phyloP scores from a whole-genome alignment of 2,797 vertebrate species.

The Gymnoscopelus microlampas region DNA sequence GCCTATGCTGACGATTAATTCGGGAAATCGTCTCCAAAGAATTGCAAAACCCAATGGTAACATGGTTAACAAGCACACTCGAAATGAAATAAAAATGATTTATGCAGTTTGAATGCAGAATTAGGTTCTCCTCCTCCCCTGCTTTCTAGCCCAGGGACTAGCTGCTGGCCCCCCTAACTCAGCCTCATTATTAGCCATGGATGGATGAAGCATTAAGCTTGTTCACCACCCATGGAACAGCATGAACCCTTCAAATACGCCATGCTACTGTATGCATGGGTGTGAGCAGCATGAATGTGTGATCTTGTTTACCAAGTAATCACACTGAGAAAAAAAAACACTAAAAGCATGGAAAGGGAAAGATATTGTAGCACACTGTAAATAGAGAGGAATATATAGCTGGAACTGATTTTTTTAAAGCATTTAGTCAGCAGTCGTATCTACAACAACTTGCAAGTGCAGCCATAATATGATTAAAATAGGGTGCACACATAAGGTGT shows the following conservation, averaged over 20 bases:
- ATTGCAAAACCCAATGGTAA: slow-evolving; percentile 32
- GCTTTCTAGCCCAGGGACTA: background rate
- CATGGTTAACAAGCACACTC: slow-evolving; percentile 38
- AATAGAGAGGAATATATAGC: too few relatives aligned
- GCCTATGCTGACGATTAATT: slow-evolving; percentile 34
- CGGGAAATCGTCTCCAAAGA: slow-evolving; percentile 29
- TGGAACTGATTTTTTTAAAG: too few relatives aligned
- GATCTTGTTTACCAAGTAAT: background rate
- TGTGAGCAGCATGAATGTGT: background rate
- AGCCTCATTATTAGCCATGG: slow-evolving; percentile 42
- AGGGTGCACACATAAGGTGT: too few relatives aligned
- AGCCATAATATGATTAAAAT: too few relatives aligned
- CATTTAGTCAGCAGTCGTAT: too few relatives aligned
- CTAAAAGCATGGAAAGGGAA: too few relatives aligned
- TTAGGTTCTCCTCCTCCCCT: background rate
- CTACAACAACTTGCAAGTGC: too few relatives aligned
- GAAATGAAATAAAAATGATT: slow-evolving; percentile 19
- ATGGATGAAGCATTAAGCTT: slow-evolving; percentile 42
- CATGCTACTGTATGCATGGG: background rate
- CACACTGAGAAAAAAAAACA: background rate
- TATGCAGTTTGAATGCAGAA: background rate
- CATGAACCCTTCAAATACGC: slow-evolving; percentile 23
- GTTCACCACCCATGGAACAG: slow-evolving; percentile 23
- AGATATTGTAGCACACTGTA: too few relatives aligned
- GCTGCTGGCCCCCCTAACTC: slow-evolving; percentile 27